A percentile compares a stretch with the other conserved stretches of the same genome.
phyloP scores from a whole-genome alignment of 2,113 vertebrate species.

The Nerophis ophidion region DNA sequence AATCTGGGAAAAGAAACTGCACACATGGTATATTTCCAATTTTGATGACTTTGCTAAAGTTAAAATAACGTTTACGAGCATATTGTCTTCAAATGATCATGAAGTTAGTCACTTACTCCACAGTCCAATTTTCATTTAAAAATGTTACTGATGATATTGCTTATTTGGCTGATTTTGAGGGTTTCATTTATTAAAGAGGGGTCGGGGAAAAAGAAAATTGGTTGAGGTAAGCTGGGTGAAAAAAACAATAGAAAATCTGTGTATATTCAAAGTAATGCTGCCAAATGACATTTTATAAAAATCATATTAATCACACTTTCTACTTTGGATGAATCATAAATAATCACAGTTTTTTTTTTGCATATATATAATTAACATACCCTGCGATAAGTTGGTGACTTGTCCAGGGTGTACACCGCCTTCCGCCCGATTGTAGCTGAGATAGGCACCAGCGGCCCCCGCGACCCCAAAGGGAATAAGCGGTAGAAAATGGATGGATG shows the following conservation, averaged over 20 bases:
- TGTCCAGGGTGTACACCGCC: no score
- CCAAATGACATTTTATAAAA: no score
- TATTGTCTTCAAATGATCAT: slow-evolving; percentile 6
- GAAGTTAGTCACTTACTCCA: slow-evolving; percentile 10
- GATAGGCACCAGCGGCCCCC: no score
- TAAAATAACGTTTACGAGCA: slow-evolving; percentile 10
- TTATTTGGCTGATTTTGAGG: slow-evolving; percentile 22
- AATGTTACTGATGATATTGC: slow-evolving; percentile 39
- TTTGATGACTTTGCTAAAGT: slow-evolving; percentile 16
- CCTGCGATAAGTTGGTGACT: no score
- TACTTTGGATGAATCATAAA: no score
- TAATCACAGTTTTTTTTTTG: no score
- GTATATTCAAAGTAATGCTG: no score
- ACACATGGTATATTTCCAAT: slow-evolving; percentile 15
- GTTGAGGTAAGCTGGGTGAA: slow-evolving; percentile 17
- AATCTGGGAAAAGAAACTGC: slow-evolving; percentile 15
- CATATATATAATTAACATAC: no score
- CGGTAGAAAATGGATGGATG: no score
- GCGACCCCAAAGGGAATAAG: no score
- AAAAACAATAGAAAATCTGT: background rate
- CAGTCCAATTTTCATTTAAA: slow-evolving; percentile 21
- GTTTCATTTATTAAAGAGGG: slow-evolving; percentile 40
- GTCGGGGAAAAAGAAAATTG: slow-evolving; percentile 35
- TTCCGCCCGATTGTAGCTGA: no score
- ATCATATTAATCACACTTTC: no score